phyloP scores from a whole-genome alignment of 2,888 invertebrate species.

The Argyresthia goedartella region DNA sequence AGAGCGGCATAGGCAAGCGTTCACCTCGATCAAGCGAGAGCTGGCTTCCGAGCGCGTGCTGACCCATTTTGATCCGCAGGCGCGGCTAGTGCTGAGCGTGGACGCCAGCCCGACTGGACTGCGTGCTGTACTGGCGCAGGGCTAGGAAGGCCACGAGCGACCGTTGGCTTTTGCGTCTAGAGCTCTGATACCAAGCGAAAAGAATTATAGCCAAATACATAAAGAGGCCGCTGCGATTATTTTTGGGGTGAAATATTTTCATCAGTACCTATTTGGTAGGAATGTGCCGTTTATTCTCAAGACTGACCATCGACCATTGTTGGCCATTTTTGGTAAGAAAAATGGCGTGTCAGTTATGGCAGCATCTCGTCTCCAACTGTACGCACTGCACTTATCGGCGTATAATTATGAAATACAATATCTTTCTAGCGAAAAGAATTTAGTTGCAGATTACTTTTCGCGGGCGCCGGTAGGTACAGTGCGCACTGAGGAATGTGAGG shows the following conservation, averaged over 20 bases:
- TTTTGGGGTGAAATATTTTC: conserved; percentile 15
- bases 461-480: background rate
- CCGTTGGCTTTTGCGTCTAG: conserved; percentile 13
- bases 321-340: conserved; percentile 18
- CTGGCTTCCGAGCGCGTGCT: background rate
- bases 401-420: conserved; percentile 22
- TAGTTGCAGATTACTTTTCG: background rate
- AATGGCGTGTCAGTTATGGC: conserved; percentile 19
- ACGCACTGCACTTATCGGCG: conserved; percentile 16
- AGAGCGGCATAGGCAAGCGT: background rate
- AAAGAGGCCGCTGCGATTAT: conserved; percentile 20
- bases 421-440: conserved; percentile 12
- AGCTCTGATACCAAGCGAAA: conserved; percentile 13
- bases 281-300: conserved; percentile 12
- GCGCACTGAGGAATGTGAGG: background rate
- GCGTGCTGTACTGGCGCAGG: conserved; percentile 1
- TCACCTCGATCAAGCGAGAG: background rate
- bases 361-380: conserved; percentile 18
- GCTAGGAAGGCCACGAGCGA: background rate
- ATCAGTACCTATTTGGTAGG: conserved; percentile 18
- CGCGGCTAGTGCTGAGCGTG: background rate
- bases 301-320: conserved; percentile 18
- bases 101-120: conserved; percentile 1
- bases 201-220: conserved; percentile 17
- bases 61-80: conserved; percentile 1